Evolutionary conservation across 2,113 vertebrate genomes (phyloP), one percentile per base, ranked within the genome.

Genomic region (Oryzias woworae): DNA sequence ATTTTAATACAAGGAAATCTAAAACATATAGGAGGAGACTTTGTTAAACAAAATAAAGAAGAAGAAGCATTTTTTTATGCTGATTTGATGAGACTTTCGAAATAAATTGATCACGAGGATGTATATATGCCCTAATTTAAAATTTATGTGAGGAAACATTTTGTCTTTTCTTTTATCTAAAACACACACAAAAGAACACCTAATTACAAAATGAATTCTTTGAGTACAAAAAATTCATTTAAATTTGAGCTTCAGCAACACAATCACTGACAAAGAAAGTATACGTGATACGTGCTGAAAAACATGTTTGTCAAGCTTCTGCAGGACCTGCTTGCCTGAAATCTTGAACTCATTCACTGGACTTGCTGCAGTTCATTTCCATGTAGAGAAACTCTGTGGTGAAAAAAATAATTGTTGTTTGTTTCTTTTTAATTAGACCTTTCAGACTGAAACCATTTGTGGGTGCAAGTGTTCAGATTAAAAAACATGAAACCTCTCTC

Each of bases 321-420:
- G n/a, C 47, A 18, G n/a, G 47, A 12, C n/a, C 47, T 18, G 16
- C 47, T 20, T 3, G n/a, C 4, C 1, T 24, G 3, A 14, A n/a
- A 13, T 4, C 17, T 1, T 0, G 23, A 7, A 24, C 3, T 80
- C 58, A 69, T 2, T 4, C 55, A 2, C 43, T 50, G 0, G 58
- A 71, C 52, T 41, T 22, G 51, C 62, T 23, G 48, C 26, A 31
- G 28, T 41, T 83, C 47, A 80, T 72, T 20, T 87, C 79, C 87
- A 90, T 81, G 77, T 88, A 85, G 44, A 57, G 14, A 10, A 52
- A 51, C 6, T 75, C 81, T 87, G 58, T 61, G 52, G 47, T 70
- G 36, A 51, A 81, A 52, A 61, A 18, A 24, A 64, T 1, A 4
- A 22, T 36, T 59, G 42, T 17, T 64, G 3, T 14, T 7, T 60